Conservation (phyloP, 2,113 vertebrate genomes). For the Ptilorrhoa leucosticta region DNA sequence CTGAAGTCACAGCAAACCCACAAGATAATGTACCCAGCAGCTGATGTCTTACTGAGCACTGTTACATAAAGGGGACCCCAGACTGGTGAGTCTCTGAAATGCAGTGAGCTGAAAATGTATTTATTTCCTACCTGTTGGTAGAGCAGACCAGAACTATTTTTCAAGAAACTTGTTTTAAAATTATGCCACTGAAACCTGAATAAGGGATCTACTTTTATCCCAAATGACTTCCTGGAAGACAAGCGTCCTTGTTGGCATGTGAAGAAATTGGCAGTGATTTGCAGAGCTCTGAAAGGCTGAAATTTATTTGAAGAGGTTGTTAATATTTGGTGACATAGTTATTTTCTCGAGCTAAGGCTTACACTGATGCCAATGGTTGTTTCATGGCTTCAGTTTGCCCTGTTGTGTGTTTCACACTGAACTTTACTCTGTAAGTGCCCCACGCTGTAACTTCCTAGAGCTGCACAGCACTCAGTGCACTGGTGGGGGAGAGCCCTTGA, state of each 20-base stretch:
- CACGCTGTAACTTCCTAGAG: neutral
- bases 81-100: neutral
- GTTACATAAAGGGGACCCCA: rapidly evolving
- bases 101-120: neutral
- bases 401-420: neutral
- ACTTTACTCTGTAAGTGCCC: neutral
- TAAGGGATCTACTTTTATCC: neutral
- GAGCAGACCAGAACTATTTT: neutral
- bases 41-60: neutral
- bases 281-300: neutral
- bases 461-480: neutral
- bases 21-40: neutral
- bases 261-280: neutral
- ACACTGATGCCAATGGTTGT: neutral
- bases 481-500: neutral
- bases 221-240: neutral
- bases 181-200: neutral
- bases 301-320: neutral
- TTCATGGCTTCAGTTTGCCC: neutral
- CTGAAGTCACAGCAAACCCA: neutral
- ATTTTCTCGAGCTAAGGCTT: neutral
- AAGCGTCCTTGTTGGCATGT: neutral
- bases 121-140: neutral
- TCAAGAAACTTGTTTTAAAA: neutral
- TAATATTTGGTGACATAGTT: neutral